phyloP scores from a whole-genome alignment of 2,113 vertebrate genomes.

The Salvator merianae region DNA sequence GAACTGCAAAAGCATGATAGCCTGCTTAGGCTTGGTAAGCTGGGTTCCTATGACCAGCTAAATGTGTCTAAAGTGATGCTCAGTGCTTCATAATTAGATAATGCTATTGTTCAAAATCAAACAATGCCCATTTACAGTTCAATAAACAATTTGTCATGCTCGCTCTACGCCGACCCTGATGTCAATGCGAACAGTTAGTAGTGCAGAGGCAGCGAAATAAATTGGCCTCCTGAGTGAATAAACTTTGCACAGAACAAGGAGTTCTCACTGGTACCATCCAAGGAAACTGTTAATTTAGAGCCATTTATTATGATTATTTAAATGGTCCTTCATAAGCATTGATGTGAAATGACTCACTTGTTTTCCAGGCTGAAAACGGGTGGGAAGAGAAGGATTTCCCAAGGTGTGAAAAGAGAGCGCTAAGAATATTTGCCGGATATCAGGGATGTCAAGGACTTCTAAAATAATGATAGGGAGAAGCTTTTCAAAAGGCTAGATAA shows the following conservation, averaged over 20 bases:
- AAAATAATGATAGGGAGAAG: neutral
- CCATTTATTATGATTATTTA: conserved; percentile 59
- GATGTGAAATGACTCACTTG: conserved; percentile 57
- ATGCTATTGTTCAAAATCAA: conserved; percentile 79
- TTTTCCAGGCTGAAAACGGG: neutral
- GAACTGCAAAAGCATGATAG: conserved; percentile 48
- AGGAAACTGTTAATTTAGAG: conserved; percentile 73
- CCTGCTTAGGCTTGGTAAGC: conserved; percentile 28
- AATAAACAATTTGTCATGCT: conserved; percentile 87
- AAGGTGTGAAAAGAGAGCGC: neutral
- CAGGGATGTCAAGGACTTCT: neutral
- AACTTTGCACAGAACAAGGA: conserved; percentile 74
- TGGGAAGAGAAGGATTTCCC: neutral
- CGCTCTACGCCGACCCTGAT: conserved; percentile 79
- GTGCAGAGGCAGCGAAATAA: conserved; percentile 78
- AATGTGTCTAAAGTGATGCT: conserved; percentile 60
- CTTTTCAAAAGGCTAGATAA: conserved; percentile 2
- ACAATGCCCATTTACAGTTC: conserved; percentile 82
- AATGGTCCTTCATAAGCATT: conserved; percentile 64
- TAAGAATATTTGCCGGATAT: neutral
- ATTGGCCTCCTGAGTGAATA: conserved; percentile 88
- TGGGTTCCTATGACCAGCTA: conserved; percentile 52
- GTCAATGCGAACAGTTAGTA: conserved; percentile 83
- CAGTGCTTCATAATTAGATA: conserved; percentile 79
- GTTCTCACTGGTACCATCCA: conserved; percentile 69